phyloP scores from a whole-genome alignment of 2,888 invertebrate species.

The Heterodera filipjevi region DNA sequence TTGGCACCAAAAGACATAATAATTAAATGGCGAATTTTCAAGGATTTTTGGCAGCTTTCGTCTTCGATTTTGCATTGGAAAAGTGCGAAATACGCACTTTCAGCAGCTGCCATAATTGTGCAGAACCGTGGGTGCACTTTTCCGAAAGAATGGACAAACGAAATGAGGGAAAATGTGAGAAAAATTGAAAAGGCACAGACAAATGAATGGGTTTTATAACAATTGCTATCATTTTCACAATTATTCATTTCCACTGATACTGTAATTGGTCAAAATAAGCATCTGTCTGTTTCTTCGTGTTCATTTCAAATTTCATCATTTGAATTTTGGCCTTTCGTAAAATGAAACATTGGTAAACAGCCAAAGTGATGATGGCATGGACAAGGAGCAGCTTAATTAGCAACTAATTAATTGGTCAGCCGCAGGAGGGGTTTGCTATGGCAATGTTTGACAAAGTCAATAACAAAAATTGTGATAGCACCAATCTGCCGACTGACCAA shows the following conservation, averaged over 20 bases:
- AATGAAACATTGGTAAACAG: conserved; percentile 18
- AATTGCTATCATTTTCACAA: too few species aligned
- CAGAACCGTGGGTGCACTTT: conserved; percentile 87
- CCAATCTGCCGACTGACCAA: not conserved
- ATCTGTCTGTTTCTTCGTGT: too few species aligned
- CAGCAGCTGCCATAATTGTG: conserved; percentile 74
- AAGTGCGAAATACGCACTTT: conserved; percentile 70
- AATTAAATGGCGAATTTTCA: conserved; percentile 47
- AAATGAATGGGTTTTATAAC: too few species aligned
- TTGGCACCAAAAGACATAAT: conserved; percentile 75
- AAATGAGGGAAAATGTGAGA: not conserved
- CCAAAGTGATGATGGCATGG: conserved; percentile 24
- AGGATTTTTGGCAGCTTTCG: conserved; percentile 86
- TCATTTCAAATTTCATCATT: too few species aligned
- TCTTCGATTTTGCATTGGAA: conserved; percentile 75
- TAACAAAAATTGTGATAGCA: too few species aligned
- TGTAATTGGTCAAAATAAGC: too few species aligned
- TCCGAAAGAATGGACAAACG: conserved; percentile 65
- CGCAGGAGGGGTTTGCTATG: too few species aligned
- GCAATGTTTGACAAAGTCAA: too few species aligned
- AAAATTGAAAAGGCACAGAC: not conserved
- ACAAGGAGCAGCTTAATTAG: conserved; percentile 4
- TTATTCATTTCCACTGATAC: too few species aligned
- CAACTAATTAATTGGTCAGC: too few species aligned
- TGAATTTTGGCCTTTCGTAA: too few species aligned